Evolutionary conservation across 2,113 vertebrate species (phyloP), one percentile per base, ranked within the genome.

Genomic region (Noctilio leporinus): DNA sequence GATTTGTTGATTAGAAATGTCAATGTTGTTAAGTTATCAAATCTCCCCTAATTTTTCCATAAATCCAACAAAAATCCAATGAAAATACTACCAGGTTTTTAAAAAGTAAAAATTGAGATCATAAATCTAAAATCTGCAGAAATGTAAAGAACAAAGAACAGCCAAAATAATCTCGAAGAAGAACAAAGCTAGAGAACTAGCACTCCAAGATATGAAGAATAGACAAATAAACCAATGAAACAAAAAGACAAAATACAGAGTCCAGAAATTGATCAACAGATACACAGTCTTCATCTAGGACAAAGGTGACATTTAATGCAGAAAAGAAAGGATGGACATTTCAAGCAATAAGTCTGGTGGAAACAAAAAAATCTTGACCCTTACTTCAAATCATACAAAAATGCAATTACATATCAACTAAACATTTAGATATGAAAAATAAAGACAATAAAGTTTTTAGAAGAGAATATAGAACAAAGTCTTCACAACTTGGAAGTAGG

Each of bases 1-100:
- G 38, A 76, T 65, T 92, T 64, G 69, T 55, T 94, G 16, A 76
- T 69, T 91, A 70, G 38, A 93, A 87, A 38, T 89, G 10, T 95
- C n/a, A 85, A 35, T 35, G 35, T 65, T 38, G 10, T 26, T 47
- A 78, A 45, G 35, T 38, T 93, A 40, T 43, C 87, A 84, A 59
- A 90, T 53, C 1, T 75, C 15, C 28, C 33, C 26, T 55, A 77
- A 55, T 87, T 73, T 96, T 65, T 62, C 19, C 15, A 12, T 72
- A 26, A 57, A 1, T 53, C 80, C 26, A 78, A 91, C 22, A 94
- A 5, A 59, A 40, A 72, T 24, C 17, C 72, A 67, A 67, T 53
- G 53, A 83, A 85, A 86, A 59, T 55, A 88, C n/a, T n/a, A 88
- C 26, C 28, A 88, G 12, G 1, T 30, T 62, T 93, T 73, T 35